These are phyloP conservation scores for Physella acuta DNA, from an alignment of 1,140 invertebrate species.

Conservation along the genomic window DNA sequence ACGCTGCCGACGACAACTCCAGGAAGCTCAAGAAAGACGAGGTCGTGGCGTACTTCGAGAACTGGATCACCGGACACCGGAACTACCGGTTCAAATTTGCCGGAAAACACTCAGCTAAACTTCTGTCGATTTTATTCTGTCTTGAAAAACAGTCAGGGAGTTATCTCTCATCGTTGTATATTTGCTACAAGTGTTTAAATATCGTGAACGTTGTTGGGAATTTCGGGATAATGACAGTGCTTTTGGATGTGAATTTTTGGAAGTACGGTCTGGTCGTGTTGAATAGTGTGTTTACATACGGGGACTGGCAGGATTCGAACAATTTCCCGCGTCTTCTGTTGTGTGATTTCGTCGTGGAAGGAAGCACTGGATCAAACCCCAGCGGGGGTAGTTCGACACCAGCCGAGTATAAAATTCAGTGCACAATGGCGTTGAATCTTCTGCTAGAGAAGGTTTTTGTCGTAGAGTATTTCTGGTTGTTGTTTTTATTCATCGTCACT, in stretches of 20 bases:
- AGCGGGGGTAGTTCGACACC: neutral
- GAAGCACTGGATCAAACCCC: neutral
- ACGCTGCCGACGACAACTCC: slow-evolving; percentile 15
- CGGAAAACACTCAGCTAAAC: slow-evolving; percentile 27
- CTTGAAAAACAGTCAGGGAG: slow-evolving; percentile 56
- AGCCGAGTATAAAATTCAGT: slow-evolving; percentile 54
- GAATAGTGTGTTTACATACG: slow-evolving; percentile 49
- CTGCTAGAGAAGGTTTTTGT: slow-evolving; percentile 64
- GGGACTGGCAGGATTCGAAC: slow-evolving; percentile 55
- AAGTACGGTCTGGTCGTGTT: slow-evolving; percentile 59
- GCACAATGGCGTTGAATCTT: slow-evolving; percentile 62
- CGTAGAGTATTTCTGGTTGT: slow-evolving; percentile 63
- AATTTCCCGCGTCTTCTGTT: slow-evolving; percentile 63
- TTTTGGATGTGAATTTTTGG: slow-evolving; percentile 61
- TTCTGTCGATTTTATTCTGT: slow-evolving; percentile 32
- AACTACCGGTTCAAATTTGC: slow-evolving; percentile 35
- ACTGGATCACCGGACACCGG: slow-evolving; percentile 35
- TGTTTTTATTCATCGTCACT: slow-evolving; percentile 57
- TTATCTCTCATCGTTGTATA: slow-evolving; percentile 60
- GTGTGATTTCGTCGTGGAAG: slow-evolving; percentile 61
- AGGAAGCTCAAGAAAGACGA: slow-evolving; percentile 36
- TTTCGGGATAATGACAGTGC: slow-evolving; percentile 62
- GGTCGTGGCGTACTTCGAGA: slow-evolving; percentile 39
- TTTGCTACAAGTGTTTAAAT: slow-evolving; percentile 62
- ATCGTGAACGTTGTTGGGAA: slow-evolving; percentile 61